phyloP scores from a whole-genome alignment of 2,888 invertebrate species.

The Coelinius sp. region DNA sequence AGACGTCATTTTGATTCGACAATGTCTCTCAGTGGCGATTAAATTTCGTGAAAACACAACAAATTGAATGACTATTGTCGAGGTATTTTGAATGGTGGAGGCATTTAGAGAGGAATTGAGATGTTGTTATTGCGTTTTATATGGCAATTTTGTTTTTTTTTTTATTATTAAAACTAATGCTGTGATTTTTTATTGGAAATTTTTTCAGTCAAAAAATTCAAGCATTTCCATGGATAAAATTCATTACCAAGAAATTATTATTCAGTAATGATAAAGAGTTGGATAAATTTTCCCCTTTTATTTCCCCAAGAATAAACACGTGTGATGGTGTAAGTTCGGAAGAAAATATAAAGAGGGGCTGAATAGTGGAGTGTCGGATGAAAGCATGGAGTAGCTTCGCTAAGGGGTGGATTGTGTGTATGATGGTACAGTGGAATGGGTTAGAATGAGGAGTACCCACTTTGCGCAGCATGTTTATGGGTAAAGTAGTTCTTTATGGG shows the following conservation, averaged over 20 bases:
- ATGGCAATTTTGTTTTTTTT: too few relatives aligned
- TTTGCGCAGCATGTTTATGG: conserved; percentile 15
- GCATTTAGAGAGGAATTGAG: background rate
- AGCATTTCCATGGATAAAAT: too few relatives aligned
- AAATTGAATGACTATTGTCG: background rate
- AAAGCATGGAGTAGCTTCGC: background rate
- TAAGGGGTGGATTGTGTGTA: conserved; percentile 12
- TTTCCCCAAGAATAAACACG: background rate
- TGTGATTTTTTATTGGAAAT: too few relatives aligned
- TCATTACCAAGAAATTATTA: too few relatives aligned
- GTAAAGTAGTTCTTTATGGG: conserved; percentile 16
- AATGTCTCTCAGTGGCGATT: conserved; percentile 7
- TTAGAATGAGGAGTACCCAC: conserved; percentile 6
- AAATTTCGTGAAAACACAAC: conserved; percentile 15
- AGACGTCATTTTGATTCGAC: conserved; percentile 28
- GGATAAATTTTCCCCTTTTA: background rate
- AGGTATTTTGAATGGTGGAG: background rate
- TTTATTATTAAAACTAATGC: too few relatives aligned
- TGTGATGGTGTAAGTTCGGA: conserved; percentile 2
- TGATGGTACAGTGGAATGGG: conserved; percentile 1
- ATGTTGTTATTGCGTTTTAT: too few relatives aligned
- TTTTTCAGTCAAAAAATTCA: too few relatives aligned
- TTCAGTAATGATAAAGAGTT: too few relatives aligned
- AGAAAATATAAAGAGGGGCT: background rate
- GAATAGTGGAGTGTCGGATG: background rate